A percentile compares a stretch with the other conserved stretches of the same genome.
Conservation (phyloP, 2,888 invertebrate genomes). For the Cantharis lateralis region DNA sequence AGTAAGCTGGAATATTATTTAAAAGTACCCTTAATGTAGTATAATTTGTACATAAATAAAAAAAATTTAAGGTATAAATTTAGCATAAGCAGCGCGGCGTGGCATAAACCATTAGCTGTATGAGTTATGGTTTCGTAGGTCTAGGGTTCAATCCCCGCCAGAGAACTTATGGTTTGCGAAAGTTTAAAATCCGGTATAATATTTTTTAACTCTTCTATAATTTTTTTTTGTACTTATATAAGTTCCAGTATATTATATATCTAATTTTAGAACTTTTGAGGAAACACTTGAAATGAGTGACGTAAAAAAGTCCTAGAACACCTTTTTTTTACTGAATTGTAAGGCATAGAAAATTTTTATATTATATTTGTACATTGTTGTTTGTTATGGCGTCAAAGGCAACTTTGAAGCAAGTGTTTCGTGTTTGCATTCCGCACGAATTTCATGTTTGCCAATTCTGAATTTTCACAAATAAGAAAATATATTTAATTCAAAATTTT, state of each 20-base stretch:
- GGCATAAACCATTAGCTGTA: neutral
- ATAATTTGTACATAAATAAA: neutral
- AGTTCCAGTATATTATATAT: too few species aligned
- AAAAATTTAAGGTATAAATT: neutral
- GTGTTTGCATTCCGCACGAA: too few species aligned
- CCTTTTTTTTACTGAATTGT: too few species aligned
- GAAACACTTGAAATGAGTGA: too few species aligned
- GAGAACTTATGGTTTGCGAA: neutral
- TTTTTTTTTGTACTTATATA: too few species aligned
- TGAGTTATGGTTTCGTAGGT: neutral
- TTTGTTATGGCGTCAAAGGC: neutral
- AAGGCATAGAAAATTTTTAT: neutral
- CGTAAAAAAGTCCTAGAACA: too few species aligned
- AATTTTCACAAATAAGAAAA: too few species aligned
- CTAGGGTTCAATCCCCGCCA: neutral
- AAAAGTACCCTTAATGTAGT: neutral
- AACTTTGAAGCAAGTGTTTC: neutral
- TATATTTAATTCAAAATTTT: too few species aligned
- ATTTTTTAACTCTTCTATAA: neutral
- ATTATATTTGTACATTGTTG: neutral
- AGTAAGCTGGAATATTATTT: neutral
- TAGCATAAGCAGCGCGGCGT: neutral
- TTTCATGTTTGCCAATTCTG: neutral
- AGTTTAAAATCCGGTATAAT: neutral
- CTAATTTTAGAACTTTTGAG: too few species aligned